Evolutionary conservation across 2,888 invertebrate species (phyloP), one percentile per base, ranked within the genome.

Genomic region (Watsonalla binaria): DNA sequence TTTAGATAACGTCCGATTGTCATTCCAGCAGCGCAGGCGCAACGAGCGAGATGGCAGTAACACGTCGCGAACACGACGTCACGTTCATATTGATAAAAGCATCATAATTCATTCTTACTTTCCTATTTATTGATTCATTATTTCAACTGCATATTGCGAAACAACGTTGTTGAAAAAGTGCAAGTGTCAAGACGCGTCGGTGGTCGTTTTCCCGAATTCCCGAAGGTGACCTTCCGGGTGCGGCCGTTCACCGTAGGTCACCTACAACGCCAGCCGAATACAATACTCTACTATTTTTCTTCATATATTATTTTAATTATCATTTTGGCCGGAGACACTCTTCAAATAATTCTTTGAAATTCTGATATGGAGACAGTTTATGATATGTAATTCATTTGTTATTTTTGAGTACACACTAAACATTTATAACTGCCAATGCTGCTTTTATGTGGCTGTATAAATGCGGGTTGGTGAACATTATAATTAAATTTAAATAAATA

Each of bases 171-270:
- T 49, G 24, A 24, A 24, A 24, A 60, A 67, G 65, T 68, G 64
- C 68, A 60, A 67, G 65, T 68, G 64, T 68, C 72, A 74, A 74
- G 64, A 70, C 55, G 52, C 48, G 48, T 63, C 60, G 62, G 59
- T 65, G 67, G 66, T 57, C 62, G 49, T 49, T 14, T 66, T 76
- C 74, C 78, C 80, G 70, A 80, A 78, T 75, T 77, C 74, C 77
- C 65, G 70, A 76, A 82, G 87, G 88, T 88, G 75, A 89, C 89
- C 85, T 87, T 86, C 83, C 86, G 84, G 84, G 83, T 79, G 80
- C 76, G 74, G 63, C 68, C 61, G 59, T 66, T 74, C 65, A 71
- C 74, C 70, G 71, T 46, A 62, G 83, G 82, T 82, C 83, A 84
- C 84, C 84, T 82, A 70, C 74, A 75, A 60, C 56, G 46, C 54